Evolutionary conservation across 2,113 vertebrate genomes (phyloP), one percentile per base, ranked within the genome.

Genomic region (Canis aureus): DNA sequence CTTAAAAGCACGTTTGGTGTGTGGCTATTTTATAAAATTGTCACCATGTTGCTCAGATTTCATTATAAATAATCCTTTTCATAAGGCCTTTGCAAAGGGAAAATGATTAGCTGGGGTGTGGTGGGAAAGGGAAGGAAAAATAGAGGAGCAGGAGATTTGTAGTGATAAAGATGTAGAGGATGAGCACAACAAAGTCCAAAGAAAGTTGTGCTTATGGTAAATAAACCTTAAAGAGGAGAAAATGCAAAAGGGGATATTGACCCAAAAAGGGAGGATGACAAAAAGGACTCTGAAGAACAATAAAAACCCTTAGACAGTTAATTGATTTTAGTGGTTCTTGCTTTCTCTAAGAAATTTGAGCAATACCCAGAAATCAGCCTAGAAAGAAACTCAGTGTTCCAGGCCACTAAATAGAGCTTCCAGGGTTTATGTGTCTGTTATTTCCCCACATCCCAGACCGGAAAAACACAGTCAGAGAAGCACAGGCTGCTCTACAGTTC

Each of bases 281-380:
- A 67, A 64, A 43, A 71, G 20, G 55, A 49, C 49, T 83, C 23
- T 20, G 49, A 88, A 57, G 67, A 51, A 64, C 3, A 60, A 62
- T 12, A 60, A 83, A 93, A 49, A 4, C 6, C 3, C 27, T 60
- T 53, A 85, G 73, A 12, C 17, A 73, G 43, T 15, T n/a, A 38
- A 60, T 17, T 62, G 51, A n/a, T 57, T 38, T 59, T n/a, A 81
- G 57, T 32, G 89, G 32, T 35, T 79, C 17, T 38, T 51, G 23
- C 20, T 86, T 94, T 83, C 79, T 89, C 38, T 91, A 43, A 49
- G 88, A 97, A 94, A 94, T 80, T 0, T 94, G 16, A 91, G 76
- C 12, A 80, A 81, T 49, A 55, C 79, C 59, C 86, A 93, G 66
- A 74, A 86, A 79, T 80, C 79, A 69, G 20, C 32, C n/a, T 67